Evolutionary conservation across 2,113 vertebrate genomes (phyloP).

Genomic region (Rhinogobius similis): DNA sequence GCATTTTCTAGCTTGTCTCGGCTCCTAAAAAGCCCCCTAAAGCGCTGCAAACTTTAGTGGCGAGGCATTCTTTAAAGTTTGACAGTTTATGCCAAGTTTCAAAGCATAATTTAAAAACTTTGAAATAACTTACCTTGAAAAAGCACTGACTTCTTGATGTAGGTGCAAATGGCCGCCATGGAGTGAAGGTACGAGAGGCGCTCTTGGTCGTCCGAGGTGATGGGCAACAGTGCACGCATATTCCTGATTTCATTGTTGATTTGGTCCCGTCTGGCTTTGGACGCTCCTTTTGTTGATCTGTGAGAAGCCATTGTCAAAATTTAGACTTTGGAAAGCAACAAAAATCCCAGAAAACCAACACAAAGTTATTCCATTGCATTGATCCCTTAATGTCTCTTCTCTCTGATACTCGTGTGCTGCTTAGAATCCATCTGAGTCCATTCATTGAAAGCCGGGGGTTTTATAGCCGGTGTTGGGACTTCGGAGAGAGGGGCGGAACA

Average conservation of each 20-base stretch:
- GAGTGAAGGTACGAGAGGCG: conserved; percentile 87
- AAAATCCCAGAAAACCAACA: conserved; percentile 6
- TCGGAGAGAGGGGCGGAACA: conserved; percentile 60
- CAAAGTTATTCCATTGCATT: conserved; percentile 15
- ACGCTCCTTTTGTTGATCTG: conserved; percentile 89
- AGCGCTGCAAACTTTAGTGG: conserved; percentile 1
- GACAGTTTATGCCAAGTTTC: neutral
- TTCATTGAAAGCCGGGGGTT: conserved; percentile 49
- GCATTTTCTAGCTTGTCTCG: conserved; percentile 27
- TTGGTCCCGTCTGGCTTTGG: conserved; percentile 86
- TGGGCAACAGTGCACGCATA: conserved; percentile 82
- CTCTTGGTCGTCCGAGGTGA: conserved; percentile 75
- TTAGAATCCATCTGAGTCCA: conserved; percentile 54
- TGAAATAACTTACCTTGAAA: conserved; percentile 59
- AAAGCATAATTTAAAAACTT: neutral
- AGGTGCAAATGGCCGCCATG: conserved; percentile 84
- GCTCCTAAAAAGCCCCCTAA: conserved; percentile 11
- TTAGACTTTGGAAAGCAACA: neutral
- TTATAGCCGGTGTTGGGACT: conserved; percentile 65
- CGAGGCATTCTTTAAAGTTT: conserved; percentile 13
- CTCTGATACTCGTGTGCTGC: conserved; percentile 31
- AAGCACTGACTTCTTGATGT: conserved; percentile 75
- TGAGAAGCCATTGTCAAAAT: conserved; percentile 43
- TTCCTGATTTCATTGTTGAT: conserved; percentile 84
- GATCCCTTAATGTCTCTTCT: conserved; percentile 30